These are phyloP conservation scores for Ancistrus triradiatus DNA, from an alignment of 2,113 vertebrate species.

Conservation along the genomic window DNA sequence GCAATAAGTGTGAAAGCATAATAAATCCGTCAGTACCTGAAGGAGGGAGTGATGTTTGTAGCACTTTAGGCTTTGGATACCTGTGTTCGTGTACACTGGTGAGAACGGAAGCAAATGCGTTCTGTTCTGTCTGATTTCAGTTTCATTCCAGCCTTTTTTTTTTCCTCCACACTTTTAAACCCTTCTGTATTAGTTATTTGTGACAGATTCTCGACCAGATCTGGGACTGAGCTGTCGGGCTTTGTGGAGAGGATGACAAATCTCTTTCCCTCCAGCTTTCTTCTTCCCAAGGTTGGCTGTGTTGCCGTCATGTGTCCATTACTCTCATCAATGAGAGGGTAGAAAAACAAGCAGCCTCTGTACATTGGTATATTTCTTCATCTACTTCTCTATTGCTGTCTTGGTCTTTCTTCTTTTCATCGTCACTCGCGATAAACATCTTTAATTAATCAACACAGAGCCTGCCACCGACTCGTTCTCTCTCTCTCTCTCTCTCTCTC, in stretches of 20 bases:
- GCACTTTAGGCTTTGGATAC: too few species aligned
- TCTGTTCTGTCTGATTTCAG: too few species aligned
- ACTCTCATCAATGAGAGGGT: not conserved
- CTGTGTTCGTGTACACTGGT: too few species aligned
- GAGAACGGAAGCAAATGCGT: too few species aligned
- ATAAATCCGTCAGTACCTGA: too few species aligned
- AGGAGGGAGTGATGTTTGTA: too few species aligned
- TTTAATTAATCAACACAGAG: slow-evolving; percentile 46
- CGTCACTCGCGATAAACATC: slow-evolving; percentile 44
- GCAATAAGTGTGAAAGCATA: too few species aligned
- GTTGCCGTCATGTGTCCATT: not conserved
- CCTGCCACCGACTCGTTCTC: slow-evolving; percentile 33
- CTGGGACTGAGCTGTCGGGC: not conserved
- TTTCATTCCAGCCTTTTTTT: too few species aligned
- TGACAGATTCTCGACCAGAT: not conserved
- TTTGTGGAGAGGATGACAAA: not conserved
- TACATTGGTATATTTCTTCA: slow-evolving; percentile 1
- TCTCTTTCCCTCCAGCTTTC: not conserved
- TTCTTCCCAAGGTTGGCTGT: not conserved
- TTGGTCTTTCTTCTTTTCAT: slow-evolving; percentile 17
- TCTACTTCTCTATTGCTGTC: slow-evolving; percentile 21
- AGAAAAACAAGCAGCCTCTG: not conserved
- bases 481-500: slow-evolving; percentile 40
- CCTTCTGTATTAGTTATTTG: not conserved
- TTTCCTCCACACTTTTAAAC: not conserved